These are phyloP conservation scores for Phortica variegata DNA, from an alignment of 1,140 invertebrate genomes.

Conservation along the genomic window DNA sequence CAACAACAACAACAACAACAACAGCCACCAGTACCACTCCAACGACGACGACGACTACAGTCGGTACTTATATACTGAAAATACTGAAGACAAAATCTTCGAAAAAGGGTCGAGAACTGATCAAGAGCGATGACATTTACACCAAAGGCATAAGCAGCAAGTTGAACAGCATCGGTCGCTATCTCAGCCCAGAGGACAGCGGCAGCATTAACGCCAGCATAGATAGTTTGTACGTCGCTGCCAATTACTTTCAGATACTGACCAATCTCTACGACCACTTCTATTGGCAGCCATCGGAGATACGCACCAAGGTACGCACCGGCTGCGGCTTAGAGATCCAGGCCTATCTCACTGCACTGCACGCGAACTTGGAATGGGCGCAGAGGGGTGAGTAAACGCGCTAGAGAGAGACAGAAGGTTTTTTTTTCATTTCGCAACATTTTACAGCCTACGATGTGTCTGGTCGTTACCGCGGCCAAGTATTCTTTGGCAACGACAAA, in stretches of 20 bases:
- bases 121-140: conserved; percentile 35
- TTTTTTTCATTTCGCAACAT: background rate
- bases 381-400: conserved; percentile 42
- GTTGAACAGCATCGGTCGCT: conserved; percentile 43
- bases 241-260: conserved; percentile 48
- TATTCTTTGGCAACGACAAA: conserved; percentile 79
- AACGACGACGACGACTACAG: conserved; percentile 8
- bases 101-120: conserved; percentile 39
- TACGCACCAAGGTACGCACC: conserved; percentile 38
- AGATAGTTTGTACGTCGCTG: conserved; percentile 38
- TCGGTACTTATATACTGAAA: conserved; percentile 44
- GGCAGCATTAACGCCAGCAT: conserved; percentile 21
- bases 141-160: conserved; percentile 37
- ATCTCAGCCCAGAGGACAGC: conserved; percentile 21
- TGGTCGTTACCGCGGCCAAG: conserved; percentile 76
- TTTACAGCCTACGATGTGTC: conserved; percentile 75
- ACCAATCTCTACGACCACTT: conserved; percentile 55
- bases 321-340: conserved; percentile 47
- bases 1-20: conserved; percentile 2
- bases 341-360: conserved; percentile 46
- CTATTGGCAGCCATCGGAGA: conserved; percentile 49
- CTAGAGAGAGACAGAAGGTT: background rate
- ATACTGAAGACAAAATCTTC: conserved; percentile 36
- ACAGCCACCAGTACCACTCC: background rate
- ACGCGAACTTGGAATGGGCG: conserved; percentile 48